Evolutionary conservation across 2,888 invertebrate species (phyloP).

Genomic region (Caenorhabditis sinica): DNA sequence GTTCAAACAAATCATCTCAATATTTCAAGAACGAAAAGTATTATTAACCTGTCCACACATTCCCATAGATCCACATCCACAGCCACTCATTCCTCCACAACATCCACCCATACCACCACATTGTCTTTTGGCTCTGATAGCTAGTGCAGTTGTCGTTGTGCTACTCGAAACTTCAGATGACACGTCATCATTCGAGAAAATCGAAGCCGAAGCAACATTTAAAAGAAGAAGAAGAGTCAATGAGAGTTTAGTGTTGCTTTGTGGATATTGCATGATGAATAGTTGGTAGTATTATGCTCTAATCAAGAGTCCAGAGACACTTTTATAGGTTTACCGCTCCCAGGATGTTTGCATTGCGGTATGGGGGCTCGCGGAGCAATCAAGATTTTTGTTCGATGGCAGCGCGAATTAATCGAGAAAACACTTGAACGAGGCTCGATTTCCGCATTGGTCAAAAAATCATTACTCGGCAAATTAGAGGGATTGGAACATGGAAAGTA

Average conservation of each 20-base stretch:
- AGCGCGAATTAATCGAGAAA: conserved; percentile 39
- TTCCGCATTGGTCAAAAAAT: conserved; percentile 35
- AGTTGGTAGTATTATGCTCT: conserved; percentile 27
- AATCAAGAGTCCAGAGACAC: conserved; percentile 15
- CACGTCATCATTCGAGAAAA: conserved; percentile 17
- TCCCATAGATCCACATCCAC: conserved; percentile 64
- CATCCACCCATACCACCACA: conserved; percentile 75
- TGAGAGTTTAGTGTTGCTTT: conserved; percentile 11
- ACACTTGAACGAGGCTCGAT: conserved; percentile 36
- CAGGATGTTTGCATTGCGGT: conserved; percentile 42
- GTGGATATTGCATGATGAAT: conserved; percentile 28
- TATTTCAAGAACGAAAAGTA: not conserved
- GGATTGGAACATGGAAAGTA: not conserved
- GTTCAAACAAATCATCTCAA: too few species aligned
- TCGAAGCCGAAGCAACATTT: conserved; percentile 10
- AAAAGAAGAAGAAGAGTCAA: conserved; percentile 16
- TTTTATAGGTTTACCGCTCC: conserved; percentile 27
- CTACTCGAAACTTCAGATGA: conserved; percentile 25
- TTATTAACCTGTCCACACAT: conserved; percentile 63
- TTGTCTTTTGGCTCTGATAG: conserved; percentile 72
- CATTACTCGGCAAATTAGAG: conserved; percentile 4
- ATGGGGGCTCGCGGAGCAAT: conserved; percentile 11
- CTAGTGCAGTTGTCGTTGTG: conserved; percentile 56
- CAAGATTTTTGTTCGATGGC: conserved; percentile 40
- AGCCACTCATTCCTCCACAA: conserved; percentile 68